Conservation (phyloP, 2,113 vertebrate genomes). For the Cavia porcellus region DNA sequence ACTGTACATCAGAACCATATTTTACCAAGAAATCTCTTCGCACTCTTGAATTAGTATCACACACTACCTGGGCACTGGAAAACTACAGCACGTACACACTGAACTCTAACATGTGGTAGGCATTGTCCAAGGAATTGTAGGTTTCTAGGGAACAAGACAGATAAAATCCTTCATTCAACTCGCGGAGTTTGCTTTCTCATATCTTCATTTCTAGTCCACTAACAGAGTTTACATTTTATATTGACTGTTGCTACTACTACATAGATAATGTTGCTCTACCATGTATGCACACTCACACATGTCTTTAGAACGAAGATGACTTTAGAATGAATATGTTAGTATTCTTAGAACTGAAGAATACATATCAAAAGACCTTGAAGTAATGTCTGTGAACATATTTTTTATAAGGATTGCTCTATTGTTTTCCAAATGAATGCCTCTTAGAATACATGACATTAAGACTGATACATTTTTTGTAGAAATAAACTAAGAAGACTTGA, state of each 20-base stretch:
- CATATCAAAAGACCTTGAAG: not conserved
- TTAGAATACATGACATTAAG: not conserved
- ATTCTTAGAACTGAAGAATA: not conserved
- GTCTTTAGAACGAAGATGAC: not conserved
- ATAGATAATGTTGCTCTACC: not conserved
- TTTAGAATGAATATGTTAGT: not conserved
- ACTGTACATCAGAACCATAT: accelerated
- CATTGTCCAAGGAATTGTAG: no score
- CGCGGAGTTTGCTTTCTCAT: no score
- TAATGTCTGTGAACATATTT: not conserved
- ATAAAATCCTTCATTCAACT: not conserved
- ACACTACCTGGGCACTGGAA: accelerated
- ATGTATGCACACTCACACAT: not conserved
- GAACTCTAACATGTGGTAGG: accelerated
- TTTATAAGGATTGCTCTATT: not conserved
- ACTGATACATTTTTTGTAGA: not conserved
- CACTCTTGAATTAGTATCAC: not conserved
- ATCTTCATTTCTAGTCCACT: not conserved
- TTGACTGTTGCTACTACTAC: not conserved
- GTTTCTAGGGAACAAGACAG: not conserved
- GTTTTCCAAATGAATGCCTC: not conserved
- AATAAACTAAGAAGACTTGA: not conserved
- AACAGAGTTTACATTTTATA: not conserved
- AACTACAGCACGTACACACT: not conserved
- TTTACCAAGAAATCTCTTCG: not conserved